Base-by-base conservation (phyloP, 1,140 invertebrate genomes). In the Palaemon carinicauda region DNA sequence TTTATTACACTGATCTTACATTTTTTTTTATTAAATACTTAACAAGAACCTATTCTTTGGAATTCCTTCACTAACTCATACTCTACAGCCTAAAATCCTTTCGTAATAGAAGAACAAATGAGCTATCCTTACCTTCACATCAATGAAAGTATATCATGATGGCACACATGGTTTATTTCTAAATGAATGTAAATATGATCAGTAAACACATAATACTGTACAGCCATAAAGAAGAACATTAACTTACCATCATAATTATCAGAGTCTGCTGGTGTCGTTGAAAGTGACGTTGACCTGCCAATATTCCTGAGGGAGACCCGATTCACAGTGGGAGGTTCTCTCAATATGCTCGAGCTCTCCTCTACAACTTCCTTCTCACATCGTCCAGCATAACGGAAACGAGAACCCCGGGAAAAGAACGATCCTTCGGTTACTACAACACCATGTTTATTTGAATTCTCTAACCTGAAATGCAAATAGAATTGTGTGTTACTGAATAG, bases 381-480 rank as follows among this genome's bases (percentile, higher is more conserved):
- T 82, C 96, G 93, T 2, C 97, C 97, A 77, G 95, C 95, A 92
- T 96, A 97, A 89, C 96, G 95, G 91, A 98, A 98, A 92, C 97
- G 97, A 56, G 97, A 97, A 54, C 97, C 97, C 94, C 96, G 96
- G 0, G 96, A 97, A 92, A 98, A 98, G 89, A 98, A 94, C 15
- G 96, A 96, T n/a, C 97, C 97, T 31, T 97, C 97, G 27, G 96
- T 96, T 87, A 97, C 95, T 12, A 98, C 95, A 87, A 94, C 94
- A 31, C 95, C 95, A 56, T 96, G 96, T 91, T 98, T 96, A 71
- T 95, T 95, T 87, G 96, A 97, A 89, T 96, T 96, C 53, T 96
- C 94, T 90, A 98, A 94, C 78, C 97, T 98, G 92, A 52, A 85
- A 65, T 41, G 41, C 1, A 41, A 41, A 5, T 12, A 41, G 1